Evolutionary conservation across 2,113 vertebrate species (phyloP).

Genomic region (Columba janthina): DNA sequence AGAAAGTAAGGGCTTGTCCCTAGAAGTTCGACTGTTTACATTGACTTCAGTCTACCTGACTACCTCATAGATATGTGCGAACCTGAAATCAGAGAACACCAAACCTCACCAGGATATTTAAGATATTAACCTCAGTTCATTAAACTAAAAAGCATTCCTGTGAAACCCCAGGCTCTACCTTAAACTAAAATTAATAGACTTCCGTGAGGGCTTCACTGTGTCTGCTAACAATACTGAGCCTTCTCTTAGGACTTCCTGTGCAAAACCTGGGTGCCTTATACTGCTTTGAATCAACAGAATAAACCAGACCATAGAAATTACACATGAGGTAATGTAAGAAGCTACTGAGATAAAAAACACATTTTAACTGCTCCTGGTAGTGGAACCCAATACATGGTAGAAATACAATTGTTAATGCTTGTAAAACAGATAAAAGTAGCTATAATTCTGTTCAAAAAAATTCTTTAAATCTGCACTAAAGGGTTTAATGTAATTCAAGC

Average conservation of each 20-base stretch:
- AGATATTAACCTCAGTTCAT: slow-evolving; percentile 18
- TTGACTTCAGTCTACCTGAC: background rate
- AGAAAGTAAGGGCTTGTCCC: background rate
- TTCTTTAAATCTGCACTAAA: background rate
- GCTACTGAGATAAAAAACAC: background rate
- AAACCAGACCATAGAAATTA: background rate
- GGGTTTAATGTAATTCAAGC: background rate
- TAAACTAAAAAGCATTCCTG: background rate
- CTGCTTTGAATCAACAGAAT: slow-evolving; percentile 8
- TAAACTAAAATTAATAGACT: background rate
- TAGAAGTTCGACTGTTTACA: background rate
- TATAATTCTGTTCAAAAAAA: background rate
- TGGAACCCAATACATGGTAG: background rate
- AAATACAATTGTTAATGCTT: background rate
- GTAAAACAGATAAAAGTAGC: slow-evolving; percentile 13
- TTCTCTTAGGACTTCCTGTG: background rate
- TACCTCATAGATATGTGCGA: background rate
- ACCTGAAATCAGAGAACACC: background rate
- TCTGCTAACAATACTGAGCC: background rate
- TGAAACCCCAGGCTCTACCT: background rate
- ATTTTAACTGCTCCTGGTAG: background rate
- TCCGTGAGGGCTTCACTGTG: background rate
- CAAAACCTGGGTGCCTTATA: background rate
- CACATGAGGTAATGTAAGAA: background rate
- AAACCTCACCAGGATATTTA: background rate